Percentiles rank a stretch among this genome's conserved stretches.
phyloP scores from a whole-genome alignment of 2,888 invertebrate species.

The Diaprepes abbreviatus region DNA sequence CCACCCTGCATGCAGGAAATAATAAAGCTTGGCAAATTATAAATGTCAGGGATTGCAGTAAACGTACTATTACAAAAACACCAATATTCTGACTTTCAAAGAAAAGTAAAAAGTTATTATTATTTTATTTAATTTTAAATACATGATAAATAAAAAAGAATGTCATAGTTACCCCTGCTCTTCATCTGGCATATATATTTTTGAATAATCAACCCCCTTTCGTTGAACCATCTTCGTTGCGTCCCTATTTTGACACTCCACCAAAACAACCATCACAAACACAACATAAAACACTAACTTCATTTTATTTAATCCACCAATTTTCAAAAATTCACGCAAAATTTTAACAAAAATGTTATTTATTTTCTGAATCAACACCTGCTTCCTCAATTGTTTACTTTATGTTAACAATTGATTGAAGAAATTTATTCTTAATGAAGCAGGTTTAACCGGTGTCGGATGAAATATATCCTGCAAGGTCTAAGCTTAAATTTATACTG shows the following conservation, averaged over 20 bases:
- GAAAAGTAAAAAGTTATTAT: no score
- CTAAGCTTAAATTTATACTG: constrained; percentile 8
- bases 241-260: constrained; percentile 5
- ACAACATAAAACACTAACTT: constrained; percentile 3
- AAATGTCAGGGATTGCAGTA: no score
- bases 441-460: no score
- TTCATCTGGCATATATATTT: neutral
- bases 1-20: no score
- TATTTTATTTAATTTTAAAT: no score
- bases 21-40: no score
- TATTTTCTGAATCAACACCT: constrained; percentile 2
- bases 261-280: neutral
- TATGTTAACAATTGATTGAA: constrained; percentile 10
- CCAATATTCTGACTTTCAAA: no score
- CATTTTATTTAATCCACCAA: neutral
- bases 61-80: no score
- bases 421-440: neutral
- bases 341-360: no score
- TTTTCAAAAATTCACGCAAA: neutral
- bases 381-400: neutral
- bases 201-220: neutral
- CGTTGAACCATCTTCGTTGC: neutral
- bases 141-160: neutral
- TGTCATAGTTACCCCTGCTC: neutral
- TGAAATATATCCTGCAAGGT: constrained; percentile 6